Evolutionary conservation across 1,140 invertebrate species (phyloP).

Genomic region (Diuraphis noxia): DNA sequence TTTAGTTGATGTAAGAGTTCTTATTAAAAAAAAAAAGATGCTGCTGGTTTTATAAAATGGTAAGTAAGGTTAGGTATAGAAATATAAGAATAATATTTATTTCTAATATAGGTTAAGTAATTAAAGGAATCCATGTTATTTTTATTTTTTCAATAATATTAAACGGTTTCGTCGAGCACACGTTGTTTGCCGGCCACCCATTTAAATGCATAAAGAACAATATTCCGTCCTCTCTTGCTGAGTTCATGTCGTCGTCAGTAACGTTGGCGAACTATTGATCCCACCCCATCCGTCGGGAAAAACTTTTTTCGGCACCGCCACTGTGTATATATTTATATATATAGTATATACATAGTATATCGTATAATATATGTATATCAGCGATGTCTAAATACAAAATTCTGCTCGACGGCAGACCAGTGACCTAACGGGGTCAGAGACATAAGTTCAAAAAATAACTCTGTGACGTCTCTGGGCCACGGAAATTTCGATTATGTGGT

Average conservation of each 20-base stretch:
- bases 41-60: too few relatives aligned
- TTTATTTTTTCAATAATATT: neutral
- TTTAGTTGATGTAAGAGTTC: too few relatives aligned
- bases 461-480: neutral
- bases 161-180: neutral
- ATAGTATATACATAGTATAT: neutral
- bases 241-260: neutral
- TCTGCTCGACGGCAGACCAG: neutral
- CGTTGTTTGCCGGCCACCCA: neutral
- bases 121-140: neutral
- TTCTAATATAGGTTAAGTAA: too few relatives aligned
- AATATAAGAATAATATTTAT: too few relatives aligned
- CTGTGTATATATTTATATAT: neutral
- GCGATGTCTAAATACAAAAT: neutral
- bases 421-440: neutral
- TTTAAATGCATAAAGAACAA: neutral
- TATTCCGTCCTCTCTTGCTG: neutral
- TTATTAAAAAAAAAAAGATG: too few relatives aligned
- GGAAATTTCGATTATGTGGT: neutral
- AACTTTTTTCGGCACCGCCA: slow-evolving; percentile 7
- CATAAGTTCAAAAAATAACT: neutral
- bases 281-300: neutral
- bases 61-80: too few relatives aligned
- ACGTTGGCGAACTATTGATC: slow-evolving; percentile 33
- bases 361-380: neutral